These are phyloP conservation scores for Sebastes hubbsi DNA, from an alignment of 2,797 vertebrate genomes.

Conservation along the genomic window DNA sequence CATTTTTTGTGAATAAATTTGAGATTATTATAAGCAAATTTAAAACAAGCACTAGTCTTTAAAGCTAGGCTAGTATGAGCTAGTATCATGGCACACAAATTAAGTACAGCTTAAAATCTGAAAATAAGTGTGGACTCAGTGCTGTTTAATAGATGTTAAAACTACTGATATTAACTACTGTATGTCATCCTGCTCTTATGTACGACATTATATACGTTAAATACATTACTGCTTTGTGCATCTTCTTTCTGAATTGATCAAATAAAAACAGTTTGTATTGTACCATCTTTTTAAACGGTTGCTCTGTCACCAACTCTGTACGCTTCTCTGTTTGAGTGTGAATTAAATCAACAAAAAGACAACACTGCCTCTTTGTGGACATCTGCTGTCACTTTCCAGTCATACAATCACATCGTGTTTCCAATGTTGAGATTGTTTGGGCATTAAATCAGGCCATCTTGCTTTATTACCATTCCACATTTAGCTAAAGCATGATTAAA, in stretches of 20 bases:
- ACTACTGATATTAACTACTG: too few species aligned
- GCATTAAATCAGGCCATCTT: neutral
- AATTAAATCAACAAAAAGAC: too few species aligned
- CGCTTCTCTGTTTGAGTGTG: too few species aligned
- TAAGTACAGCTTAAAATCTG: neutral
- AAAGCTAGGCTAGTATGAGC: too few species aligned
- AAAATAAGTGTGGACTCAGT: neutral
- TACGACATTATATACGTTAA: too few species aligned
- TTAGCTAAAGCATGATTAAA: neutral
- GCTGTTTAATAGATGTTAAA: neutral
- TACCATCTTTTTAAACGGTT: too few species aligned
- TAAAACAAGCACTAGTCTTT: neutral
- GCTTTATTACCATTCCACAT: neutral
- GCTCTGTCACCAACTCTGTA: too few species aligned
- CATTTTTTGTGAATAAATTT: neutral
- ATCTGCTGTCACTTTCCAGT: neutral
- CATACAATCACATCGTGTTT: neutral
- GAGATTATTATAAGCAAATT: neutral
- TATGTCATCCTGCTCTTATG: too few species aligned
- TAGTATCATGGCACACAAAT: neutral
- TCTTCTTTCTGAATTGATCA: too few species aligned
- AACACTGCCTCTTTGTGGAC: conserved; percentile 6
- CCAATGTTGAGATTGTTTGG: neutral
- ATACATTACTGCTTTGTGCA: too few species aligned
- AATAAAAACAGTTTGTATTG: too few species aligned